Percentiles rank a stretch among this genome's conserved stretches.
Conservation (phyloP, 2,797 vertebrate species). For the Sus cebifrons region DNA sequence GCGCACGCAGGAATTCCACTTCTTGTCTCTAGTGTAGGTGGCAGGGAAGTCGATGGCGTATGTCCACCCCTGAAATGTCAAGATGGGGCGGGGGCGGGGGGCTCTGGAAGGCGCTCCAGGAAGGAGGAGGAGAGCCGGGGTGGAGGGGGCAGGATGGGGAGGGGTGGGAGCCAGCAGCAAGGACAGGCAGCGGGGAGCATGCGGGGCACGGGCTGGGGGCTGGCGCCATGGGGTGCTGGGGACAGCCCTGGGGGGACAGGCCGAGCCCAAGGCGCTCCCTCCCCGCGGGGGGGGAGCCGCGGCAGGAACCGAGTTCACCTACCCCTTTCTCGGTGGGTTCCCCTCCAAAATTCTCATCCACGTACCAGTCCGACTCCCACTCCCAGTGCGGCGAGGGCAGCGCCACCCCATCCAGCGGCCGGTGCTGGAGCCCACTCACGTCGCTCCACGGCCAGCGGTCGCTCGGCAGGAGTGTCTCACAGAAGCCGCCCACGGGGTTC, state of each 20-base stretch:
- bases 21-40: conserved; percentile 97
- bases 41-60: conserved; percentile 98
- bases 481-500: conserved; percentile 98
- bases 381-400: conserved; percentile 97
- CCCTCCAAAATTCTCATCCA: conserved; percentile 97
- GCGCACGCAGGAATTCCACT: conserved; percentile 99
- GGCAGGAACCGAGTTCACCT: conserved; percentile 87
- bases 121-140: not conserved
- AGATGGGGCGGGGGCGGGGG: not conserved
- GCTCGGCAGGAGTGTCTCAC: conserved; percentile 96
- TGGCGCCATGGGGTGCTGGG: not conserved
- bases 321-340: conserved; percentile 98
- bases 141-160: not conserved
- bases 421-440: conserved; percentile 95
- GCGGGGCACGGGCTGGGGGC: not conserved
- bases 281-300: conserved; percentile 25
- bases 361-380: conserved; percentile 98
- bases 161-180: not conserved
- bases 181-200: not conserved
- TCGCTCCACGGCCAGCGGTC: conserved; percentile 99
- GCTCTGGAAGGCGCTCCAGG: conserved; percentile 69
- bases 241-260: not conserved
- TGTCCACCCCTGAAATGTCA: conserved; percentile 95
- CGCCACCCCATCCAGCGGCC: conserved; percentile 93
- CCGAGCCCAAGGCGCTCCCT: not conserved